Base-by-base conservation (phyloP, 2,888 invertebrate species). In the Spodoptera littoralis region DNA sequence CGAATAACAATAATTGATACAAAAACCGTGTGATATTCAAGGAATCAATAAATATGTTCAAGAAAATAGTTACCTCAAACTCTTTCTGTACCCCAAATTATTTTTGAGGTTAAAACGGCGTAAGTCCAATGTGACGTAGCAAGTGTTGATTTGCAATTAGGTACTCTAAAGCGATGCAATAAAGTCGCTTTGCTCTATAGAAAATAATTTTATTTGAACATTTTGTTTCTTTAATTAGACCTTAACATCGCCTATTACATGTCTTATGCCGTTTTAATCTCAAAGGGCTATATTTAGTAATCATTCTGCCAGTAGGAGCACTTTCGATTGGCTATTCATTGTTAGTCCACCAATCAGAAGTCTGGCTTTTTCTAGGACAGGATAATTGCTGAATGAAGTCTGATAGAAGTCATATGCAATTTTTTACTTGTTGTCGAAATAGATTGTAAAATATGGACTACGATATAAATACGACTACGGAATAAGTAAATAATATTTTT, bases 1-100 rank as follows among this genome's bases (percentile, higher is more conserved):
- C 60, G 57, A 75, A 71, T 71, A 60, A 72, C 9, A 36, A 36
- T 36, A 36, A 63, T 70, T 73, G 72, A 81, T 84, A 85, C 79
- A 86, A 88, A 36, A 87, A 76, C 86, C 77, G 88, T 90, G 90
- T 91, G 90, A 91, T 90, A 90, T 81, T 80, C 77, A 85, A 76
- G 77, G 73, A 83, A 84, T 84, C 83, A 83, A 87, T 82, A 86
- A 81, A 60, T 77, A 55, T 59, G 45, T 62, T 60, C 43, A 70
- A 77, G n/a, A 84, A 85, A 84, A 86, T 88, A 90, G 92, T 91
- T 92, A 92, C 91, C 92, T 90, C 64, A 69, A 60, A 70, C 36
- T 66, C 52, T 52, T 64, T 61, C 68, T 44, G 57, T 44, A 41
- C 50, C 51, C 69, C 47, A 24, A 36, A 44, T 65, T 55, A 65